Evolutionary conservation across 1,140 invertebrate genomes (phyloP).

Genomic region (Papilio polytes): DNA sequence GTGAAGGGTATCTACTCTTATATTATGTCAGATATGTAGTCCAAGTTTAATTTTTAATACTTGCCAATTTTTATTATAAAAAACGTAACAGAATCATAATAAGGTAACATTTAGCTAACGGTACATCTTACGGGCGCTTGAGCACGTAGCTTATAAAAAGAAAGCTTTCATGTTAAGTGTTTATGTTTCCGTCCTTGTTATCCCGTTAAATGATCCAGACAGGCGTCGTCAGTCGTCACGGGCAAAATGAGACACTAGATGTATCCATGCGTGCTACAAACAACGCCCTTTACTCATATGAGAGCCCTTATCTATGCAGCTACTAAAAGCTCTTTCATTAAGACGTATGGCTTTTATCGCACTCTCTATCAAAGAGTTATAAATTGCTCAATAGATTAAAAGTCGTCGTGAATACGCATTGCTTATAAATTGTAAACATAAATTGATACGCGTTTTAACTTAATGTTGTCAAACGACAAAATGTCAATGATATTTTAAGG

Average conservation of each 20-base stretch:
- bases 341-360: slow-evolving; percentile 11
- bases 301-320: slow-evolving; percentile 3
- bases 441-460: not conserved
- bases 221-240: slow-evolving; percentile 17
- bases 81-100: too few relatives aligned
- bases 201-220: slow-evolving; percentile 32
- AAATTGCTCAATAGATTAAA: not conserved
- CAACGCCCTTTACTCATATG: slow-evolving; percentile 17
- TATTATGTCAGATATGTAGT: too few relatives aligned
- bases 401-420: not conserved
- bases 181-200: slow-evolving; percentile 23
- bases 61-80: too few relatives aligned
- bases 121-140: not conserved
- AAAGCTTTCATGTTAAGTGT: slow-evolving; percentile 28
- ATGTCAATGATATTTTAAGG: not conserved
- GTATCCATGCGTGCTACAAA: slow-evolving; percentile 13
- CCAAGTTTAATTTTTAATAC: too few relatives aligned
- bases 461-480: too few relatives aligned
- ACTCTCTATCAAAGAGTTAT: not conserved
- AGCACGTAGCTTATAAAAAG: slow-evolving; percentile 16
- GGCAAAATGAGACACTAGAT: slow-evolving; percentile 6
- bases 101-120: not conserved
- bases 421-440: not conserved
- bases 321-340: slow-evolving; percentile 12
- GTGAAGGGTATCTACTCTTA: too few relatives aligned